Base-by-base conservation (phyloP, 2,797 vertebrate genomes). In the Rhinella marina region DNA sequence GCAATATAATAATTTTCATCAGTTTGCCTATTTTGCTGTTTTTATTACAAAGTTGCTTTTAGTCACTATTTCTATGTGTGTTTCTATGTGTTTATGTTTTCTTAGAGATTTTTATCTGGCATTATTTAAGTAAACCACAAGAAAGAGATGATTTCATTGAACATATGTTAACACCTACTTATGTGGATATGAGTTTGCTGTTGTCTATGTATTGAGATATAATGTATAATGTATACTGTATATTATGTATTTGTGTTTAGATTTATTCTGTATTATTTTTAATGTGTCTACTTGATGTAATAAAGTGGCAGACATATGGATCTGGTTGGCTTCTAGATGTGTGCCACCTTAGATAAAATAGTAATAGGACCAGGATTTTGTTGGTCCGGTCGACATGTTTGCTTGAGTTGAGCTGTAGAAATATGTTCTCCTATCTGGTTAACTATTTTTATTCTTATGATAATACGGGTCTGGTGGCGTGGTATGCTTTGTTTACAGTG, bases 401-500 rank as follows among this genome's bases (percentile, higher is more conserved):
- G 0, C 29, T 32, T 10, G 25, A 27, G 7, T 1, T 48, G 23
- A 50, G 13, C 32, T 21, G 0, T 19, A n/a, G 41, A 64, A 64
- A 62, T 62, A n/a, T 29, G 41, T 70, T 48, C 2, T 0, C 70
- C 8, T 64, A 7, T 19, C 29, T 61, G 50, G 32, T 81, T 64
- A 41, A n/a, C 68, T 81, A 81, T 81, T 5, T 62, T 7, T 62
- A 61, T 29, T 61, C 8, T 81, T 48, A 2, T 80, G 70, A 80
- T 59, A 14, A 41, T 80, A 6, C 4, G 27, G 19, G 27, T 80
- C 52, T 72, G 8, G 64, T 72, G 25, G 3, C 54, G n/a, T 59
- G 54, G 72, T 73, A 16, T 73, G 52, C 59, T 17, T 82, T 82
- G 79, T 85, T 78, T 82, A 48, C 29, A 66, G 10, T 82, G 62